Conservation (phyloP, 2,113 vertebrate species). For the Pterocles burchelli region DNA sequence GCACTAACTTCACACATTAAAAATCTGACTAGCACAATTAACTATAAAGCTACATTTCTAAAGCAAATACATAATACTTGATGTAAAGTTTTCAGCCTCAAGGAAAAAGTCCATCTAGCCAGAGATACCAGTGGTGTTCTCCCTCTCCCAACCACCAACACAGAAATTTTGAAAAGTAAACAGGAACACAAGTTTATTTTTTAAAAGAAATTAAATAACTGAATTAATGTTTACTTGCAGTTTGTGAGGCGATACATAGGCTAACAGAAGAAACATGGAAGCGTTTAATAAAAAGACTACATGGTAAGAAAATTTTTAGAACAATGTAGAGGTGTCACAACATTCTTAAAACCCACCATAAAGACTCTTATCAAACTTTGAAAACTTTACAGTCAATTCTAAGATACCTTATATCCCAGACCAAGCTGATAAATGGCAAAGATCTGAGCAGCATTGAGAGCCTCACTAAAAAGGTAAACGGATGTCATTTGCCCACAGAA, state of each 20-base stretch:
- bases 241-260: not conserved
- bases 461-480: conserved; percentile 95
- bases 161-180: not conserved
- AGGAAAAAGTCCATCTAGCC: not conserved
- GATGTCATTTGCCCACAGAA: conserved; percentile 98
- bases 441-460: conserved; percentile 95
- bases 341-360: not conserved
- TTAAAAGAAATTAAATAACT: not conserved
- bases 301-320: not conserved
- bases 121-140: not conserved
- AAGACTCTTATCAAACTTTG: not conserved
- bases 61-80: not conserved
- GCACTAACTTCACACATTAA: not conserved
- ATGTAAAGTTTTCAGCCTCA: not conserved
- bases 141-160: not conserved
- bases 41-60: not conserved
- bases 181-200: not conserved
- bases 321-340: rapidly evolving
- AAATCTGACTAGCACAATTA: not conserved
- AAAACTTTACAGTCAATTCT: not conserved
- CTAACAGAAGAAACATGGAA: not conserved
- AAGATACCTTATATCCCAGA: conserved; percentile 91
- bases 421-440: conserved; percentile 97
- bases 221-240: not conserved
- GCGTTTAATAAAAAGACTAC: not conserved